Base-by-base conservation (phyloP, 2,113 vertebrate species). In the Haliaeetus leucogaster region DNA sequence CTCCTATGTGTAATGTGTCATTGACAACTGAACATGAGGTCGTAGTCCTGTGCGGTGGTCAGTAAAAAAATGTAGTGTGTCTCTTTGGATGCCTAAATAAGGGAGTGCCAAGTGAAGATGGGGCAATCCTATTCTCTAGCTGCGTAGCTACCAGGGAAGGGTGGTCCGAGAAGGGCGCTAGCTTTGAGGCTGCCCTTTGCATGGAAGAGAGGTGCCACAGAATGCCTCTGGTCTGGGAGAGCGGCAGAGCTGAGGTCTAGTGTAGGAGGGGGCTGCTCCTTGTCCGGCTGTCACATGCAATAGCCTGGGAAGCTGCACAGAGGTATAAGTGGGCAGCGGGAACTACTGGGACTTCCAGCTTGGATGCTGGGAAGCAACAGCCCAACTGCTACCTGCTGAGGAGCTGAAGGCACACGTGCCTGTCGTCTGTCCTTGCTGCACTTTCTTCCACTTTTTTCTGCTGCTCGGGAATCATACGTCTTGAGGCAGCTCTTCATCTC, bases 271-370 rank as follows among this genome's bases (percentile, higher is more conserved):
- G 3, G 6, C 45, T 91, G 18, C 59, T 56, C 10, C 59, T 82
- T 71, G 15, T 74, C n/a, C 61, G 67, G 20, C 32, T 34, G 15
- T 38, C 52, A 20, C 4, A 0, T 40, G 6, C 26, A 30, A 5
- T 70, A 71, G 30, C 29, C 40, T 82, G 29, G 25, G 30, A 83
- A 93, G 50, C 40, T 73, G 34, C 30, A 34, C 20, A 11, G 40
- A 0, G 0, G 6, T 81, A 0, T 42, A 20, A 89, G 34, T 55
- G 17, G 65, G 81, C 67, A 63, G 22, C 1, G 2, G 74, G 59
- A 84, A 14, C 34, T 70, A 34, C 40, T 0, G 2, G 21, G 34
- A 7, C 48, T 86, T 93, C 67, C 2, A 3, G 2, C 38, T 68
- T 50, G 29, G 8, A 29, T 0, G 0, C 58, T 77, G 76, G 26